phyloP scores from a whole-genome alignment of 2,888 invertebrate species.

The Troilus luridus region DNA sequence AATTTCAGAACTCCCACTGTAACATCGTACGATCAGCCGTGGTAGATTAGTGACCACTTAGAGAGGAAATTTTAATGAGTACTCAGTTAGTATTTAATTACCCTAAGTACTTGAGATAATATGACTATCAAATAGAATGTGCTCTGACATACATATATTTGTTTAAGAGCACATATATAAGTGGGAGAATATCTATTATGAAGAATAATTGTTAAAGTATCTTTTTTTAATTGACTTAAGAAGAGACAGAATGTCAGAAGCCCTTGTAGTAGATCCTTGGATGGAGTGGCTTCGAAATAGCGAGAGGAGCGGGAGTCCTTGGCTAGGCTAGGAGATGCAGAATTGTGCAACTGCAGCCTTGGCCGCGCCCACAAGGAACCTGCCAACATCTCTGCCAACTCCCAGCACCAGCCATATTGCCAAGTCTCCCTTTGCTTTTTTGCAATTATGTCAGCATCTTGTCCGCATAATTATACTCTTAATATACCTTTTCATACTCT shows the following conservation, averaged over 20 bases:
- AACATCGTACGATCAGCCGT: too few relatives aligned
- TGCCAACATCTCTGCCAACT: not conserved
- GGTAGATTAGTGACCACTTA: too few relatives aligned
- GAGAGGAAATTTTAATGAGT: too few relatives aligned
- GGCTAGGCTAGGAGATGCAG: not conserved
- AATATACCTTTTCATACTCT: not conserved
- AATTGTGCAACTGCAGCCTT: constrained; percentile 36
- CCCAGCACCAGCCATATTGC: not conserved
- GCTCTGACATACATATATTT: too few relatives aligned
- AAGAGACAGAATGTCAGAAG: not conserved
- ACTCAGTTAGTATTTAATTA: too few relatives aligned
- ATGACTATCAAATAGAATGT: too few relatives aligned
- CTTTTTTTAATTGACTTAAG: too few relatives aligned
- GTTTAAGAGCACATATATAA: too few relatives aligned
- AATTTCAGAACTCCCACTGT: too few relatives aligned
- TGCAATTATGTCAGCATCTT: constrained; percentile 20
- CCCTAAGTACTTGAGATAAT: too few relatives aligned
- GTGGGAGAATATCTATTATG: too few relatives aligned
- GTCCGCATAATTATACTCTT: not conserved
- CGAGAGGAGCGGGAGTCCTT: constrained; percentile 46
- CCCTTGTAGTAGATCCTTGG: not conserved
- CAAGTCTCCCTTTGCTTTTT: not conserved
- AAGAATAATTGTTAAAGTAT: too few relatives aligned
- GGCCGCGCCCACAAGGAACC: constrained; percentile 25
- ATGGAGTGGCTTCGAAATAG: not conserved